phyloP scores from a whole-genome alignment of 2,888 invertebrate genomes.

The Malthinus flaveolus region DNA sequence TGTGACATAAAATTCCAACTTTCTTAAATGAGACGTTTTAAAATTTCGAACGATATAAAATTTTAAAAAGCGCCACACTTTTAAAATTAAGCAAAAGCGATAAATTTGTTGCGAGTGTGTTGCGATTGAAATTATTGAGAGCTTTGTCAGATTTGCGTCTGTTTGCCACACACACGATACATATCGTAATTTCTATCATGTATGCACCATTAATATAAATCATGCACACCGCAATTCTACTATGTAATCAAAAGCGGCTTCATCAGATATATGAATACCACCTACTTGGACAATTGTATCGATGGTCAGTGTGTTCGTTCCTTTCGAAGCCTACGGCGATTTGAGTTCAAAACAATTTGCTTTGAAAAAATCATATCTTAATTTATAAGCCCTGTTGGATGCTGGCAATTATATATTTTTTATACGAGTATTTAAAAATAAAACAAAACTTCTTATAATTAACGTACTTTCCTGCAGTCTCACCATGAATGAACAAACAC shows the following conservation, averaged over 20 bases:
- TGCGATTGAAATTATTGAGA: too few species aligned
- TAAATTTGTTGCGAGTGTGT: too few species aligned
- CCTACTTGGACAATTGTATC: slow-evolving; percentile 19
- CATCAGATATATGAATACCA: slow-evolving; percentile 18
- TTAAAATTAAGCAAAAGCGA: too few species aligned
- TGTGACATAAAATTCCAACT: neutral
- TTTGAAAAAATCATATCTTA: neutral
- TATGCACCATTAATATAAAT: slow-evolving; percentile 12
- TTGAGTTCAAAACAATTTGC: neutral
- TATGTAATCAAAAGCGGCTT: slow-evolving; percentile 18
- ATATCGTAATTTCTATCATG: slow-evolving; percentile 11
- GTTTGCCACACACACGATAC: slow-evolving; percentile 5
- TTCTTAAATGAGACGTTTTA: neutral
- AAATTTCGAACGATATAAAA: too few species aligned
- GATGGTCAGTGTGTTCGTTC: neutral
- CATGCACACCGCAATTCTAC: slow-evolving; percentile 11
- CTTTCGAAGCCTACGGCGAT: neutral
- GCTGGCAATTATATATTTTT: neutral
- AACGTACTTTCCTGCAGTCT: neutral
- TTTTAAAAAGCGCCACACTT: too few species aligned
- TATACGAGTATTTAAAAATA: neutral
- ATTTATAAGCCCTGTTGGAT: neutral
- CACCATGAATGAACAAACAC: too few species aligned
- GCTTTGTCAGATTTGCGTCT: neutral
- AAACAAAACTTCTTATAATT: neutral